phyloP scores from a whole-genome alignment of 2,113 vertebrate genomes.

The Melanocharis versteri region DNA sequence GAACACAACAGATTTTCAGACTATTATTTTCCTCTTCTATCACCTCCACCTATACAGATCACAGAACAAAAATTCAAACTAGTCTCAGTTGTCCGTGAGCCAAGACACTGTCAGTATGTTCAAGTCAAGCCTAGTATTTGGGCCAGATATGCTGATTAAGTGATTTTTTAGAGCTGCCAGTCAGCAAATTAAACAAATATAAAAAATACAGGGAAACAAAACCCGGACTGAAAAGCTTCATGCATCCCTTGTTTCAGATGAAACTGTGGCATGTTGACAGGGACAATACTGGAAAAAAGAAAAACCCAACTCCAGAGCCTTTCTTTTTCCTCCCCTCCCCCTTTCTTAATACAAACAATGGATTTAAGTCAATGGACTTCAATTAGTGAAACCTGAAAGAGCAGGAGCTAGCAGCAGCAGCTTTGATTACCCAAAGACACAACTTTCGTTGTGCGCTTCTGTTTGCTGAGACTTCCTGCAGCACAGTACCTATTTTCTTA shows the following conservation, averaged over 20 bases:
- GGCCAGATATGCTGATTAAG: constrained; percentile 41
- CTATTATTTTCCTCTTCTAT: background rate
- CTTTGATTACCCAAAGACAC: background rate
- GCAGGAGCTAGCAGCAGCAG: background rate
- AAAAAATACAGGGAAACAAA: constrained; percentile 5
- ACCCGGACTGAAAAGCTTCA: background rate
- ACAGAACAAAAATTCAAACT: constrained; percentile 10
- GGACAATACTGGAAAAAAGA: background rate
- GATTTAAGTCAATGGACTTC: background rate
- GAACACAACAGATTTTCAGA: background rate
- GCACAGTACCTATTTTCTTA: background rate
- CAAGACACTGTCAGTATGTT: constrained; percentile 28
- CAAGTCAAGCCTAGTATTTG: background rate
- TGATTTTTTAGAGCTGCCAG: constrained; percentile 36
- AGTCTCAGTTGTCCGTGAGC: background rate
- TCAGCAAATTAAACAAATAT: constrained; percentile 55
- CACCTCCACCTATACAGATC: background rate
- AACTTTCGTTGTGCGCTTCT: background rate
- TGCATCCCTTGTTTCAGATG: background rate
- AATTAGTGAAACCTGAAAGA: background rate
- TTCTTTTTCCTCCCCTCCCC: background rate
- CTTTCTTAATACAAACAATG: constrained; percentile 2
- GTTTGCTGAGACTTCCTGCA: background rate
- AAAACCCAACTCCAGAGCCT: background rate
- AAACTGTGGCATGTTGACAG: background rate